These are phyloP conservation scores for Steinernema carpocapsae DNA, from an alignment of 2,888 invertebrate species.

Conservation along the genomic window DNA sequence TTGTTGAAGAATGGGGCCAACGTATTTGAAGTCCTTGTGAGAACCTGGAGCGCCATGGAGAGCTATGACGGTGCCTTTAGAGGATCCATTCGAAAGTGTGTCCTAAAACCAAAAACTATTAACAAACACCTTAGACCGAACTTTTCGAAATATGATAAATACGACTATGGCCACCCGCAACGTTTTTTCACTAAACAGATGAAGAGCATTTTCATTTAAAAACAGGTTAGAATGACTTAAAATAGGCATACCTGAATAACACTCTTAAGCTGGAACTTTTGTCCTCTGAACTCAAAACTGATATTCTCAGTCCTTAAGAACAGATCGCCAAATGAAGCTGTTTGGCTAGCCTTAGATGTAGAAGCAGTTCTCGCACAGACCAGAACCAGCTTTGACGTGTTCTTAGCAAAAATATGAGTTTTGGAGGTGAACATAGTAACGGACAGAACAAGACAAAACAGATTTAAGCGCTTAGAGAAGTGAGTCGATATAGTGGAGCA, in stretches of 20 bases:
- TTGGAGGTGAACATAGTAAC: too few species aligned
- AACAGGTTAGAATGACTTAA: neutral
- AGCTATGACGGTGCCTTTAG: conserved; percentile 23
- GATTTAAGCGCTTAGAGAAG: too few species aligned
- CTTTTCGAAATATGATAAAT: neutral
- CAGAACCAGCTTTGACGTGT: too few species aligned
- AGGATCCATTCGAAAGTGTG: neutral
- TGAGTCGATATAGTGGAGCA: too few species aligned
- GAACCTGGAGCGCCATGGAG: conserved; percentile 37
- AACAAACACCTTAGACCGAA: neutral
- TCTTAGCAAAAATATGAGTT: too few species aligned
- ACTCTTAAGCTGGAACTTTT: neutral
- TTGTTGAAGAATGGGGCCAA: conserved; percentile 8
- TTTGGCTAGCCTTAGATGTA: neutral
- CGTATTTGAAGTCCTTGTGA: conserved; percentile 38
- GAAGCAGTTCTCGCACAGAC: too few species aligned
- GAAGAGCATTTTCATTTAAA: neutral
- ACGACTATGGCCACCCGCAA: neutral
- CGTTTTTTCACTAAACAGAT: neutral
- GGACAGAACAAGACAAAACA: too few species aligned
- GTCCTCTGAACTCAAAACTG: conserved; percentile 19
- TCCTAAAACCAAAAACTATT: neutral
- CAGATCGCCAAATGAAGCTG: neutral
- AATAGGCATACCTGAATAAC: neutral
- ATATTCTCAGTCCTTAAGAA: neutral